Percentiles rank a stretch among this genome's conserved stretches.
Conservation (phyloP, 2,888 invertebrate species). For the Thymelicus acteon region DNA sequence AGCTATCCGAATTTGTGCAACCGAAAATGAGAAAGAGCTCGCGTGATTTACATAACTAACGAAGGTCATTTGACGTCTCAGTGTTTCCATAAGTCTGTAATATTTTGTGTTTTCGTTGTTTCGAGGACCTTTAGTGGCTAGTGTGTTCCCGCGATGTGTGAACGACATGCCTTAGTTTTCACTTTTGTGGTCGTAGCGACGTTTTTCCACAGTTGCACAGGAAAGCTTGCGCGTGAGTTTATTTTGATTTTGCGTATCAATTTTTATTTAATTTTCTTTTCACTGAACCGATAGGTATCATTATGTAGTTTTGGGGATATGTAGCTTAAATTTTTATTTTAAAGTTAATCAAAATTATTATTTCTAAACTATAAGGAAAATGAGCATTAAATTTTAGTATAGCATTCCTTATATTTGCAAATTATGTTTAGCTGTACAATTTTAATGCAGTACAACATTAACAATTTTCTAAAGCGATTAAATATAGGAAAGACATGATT, state of each 20-base stretch:
- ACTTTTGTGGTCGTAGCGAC: constrained; percentile 57
- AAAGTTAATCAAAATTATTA: too few relatives aligned
- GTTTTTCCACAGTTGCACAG: constrained; percentile 59
- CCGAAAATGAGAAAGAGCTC: constrained; percentile 75
- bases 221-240: constrained; percentile 73
- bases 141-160: constrained; percentile 63
- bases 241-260: constrained; percentile 31
- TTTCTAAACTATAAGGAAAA: too few relatives aligned
- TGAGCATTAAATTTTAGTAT: too few relatives aligned
- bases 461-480: not conserved
- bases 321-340: too few relatives aligned
- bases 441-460: not conserved
- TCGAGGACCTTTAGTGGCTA: constrained; percentile 39
- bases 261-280: too few relatives aligned
- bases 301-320: too few relatives aligned
- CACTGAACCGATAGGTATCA: too few relatives aligned
- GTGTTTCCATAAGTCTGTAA: constrained; percentile 58
- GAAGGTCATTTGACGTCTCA: constrained; percentile 57
- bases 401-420: too few relatives aligned
- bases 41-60: constrained; percentile 72
- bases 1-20: constrained; percentile 76
- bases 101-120: constrained; percentile 47
- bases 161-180: constrained; percentile 65
- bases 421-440: not conserved
- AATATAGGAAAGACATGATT: constrained; percentile 1